Base-by-base conservation (phyloP, 1,140 invertebrate genomes). In the Drosophila tropicalis region DNA sequence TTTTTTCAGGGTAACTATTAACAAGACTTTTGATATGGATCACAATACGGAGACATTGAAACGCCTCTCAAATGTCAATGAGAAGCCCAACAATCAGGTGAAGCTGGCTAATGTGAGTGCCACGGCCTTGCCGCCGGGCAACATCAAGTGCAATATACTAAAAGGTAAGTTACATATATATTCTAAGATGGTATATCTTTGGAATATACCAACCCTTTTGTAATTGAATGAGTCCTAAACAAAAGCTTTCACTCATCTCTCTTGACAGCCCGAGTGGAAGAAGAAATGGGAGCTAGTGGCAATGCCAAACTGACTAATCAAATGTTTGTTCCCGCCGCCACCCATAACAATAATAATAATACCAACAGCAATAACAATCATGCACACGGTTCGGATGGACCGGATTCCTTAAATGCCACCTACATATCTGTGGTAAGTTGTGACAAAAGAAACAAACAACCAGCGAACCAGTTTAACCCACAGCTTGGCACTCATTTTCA, bases 71-170 rank as follows among this genome's bases (percentile, higher is more conserved):
- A 84, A 91, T 81, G 91, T 93, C 71, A 91, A 93, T 73, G 94
- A 95, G 90, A 93, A 95, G 68, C 95, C 95, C 17, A 95, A 96
- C 86, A 95, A 95, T 91, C 94, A 95, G 89, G 93, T 93, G 47
- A 95, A 94, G 89, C 93, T 94, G 76, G 92, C 93, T 36, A 93
- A 92, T 62, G 90, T 93, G 17, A 94, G 93, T 19, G 94, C 94
- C 29, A 94, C 95, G 78, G 95, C 95, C 10, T 93, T 98, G 39
- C 97, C 97, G 39, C 96, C 96, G 1, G 97, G 97, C 69, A 96
- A 98, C 82, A 94, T 98, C 55, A 98, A 98, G 93, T 98, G 97
- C 92, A 99, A 98, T 93, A 98, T 98, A 91, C 93, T 98, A 36
- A 98, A 98, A 94, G 97, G 96, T 93, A 94, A 70, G 44, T 19